Conservation (phyloP, 2,797 vertebrate genomes). For the Myotis planiceps region DNA sequence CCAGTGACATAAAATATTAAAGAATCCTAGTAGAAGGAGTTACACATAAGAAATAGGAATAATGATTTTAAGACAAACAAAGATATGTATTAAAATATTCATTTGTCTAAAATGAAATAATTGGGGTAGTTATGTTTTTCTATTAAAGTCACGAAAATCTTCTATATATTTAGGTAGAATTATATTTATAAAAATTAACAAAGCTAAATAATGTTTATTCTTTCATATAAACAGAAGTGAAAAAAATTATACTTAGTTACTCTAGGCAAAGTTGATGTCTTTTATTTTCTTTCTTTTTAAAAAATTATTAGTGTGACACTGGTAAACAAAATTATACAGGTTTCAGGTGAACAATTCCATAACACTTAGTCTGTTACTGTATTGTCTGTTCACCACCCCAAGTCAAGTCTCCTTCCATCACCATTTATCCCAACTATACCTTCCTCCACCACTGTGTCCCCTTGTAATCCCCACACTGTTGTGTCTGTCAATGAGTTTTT, state of each 20-base stretch:
- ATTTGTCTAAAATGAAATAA: background rate
- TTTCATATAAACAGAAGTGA: background rate
- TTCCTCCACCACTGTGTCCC: background rate
- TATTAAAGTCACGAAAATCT: background rate
- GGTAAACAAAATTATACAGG: background rate
- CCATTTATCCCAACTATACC: background rate
- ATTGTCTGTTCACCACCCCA: background rate
- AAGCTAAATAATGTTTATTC: constrained; percentile 26
- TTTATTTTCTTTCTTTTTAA: background rate
- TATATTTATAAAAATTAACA: constrained; percentile 14
- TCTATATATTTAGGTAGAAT: background rate
- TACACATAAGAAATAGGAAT: background rate
- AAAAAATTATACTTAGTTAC: constrained; percentile 25
- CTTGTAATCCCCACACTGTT: background rate
- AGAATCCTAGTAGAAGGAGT: background rate
- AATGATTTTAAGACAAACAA: constrained; percentile 35
- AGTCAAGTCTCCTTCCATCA: background rate
- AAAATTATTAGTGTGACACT: background rate
- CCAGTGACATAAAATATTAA: background rate
- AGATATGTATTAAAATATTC: constrained; percentile 9
- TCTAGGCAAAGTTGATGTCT: background rate
- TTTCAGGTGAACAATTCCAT: background rate
- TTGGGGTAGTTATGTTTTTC: background rate
- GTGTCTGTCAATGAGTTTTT: background rate
- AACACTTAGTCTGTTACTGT: background rate